Evolutionary conservation across 2,113 vertebrate species (phyloP), one percentile per base, ranked within the genome.

Genomic region (Tiliqua scincoides): DNA sequence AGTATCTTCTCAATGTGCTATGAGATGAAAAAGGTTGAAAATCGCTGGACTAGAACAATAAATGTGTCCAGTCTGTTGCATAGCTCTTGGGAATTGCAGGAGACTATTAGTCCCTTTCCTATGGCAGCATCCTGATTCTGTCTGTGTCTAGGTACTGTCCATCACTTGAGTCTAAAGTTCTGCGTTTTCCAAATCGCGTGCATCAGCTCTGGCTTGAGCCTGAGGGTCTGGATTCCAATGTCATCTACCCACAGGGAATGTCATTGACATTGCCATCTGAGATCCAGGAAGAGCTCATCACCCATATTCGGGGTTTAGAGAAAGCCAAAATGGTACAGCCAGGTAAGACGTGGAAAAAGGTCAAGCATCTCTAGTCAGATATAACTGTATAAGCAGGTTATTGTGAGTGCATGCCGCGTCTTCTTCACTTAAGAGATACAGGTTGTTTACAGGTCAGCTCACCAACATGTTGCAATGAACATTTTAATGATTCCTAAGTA

Each of bases 151-250:
- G 99, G 87, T 99, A 99, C 94, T 99, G 99, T 76, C 99, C 99
- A 1, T 99, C 98, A 80, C 98, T 99, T 23, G 99, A 99, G 88
- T 97, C 99, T 0, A 98, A 98, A 84, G 97, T 99, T 88, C 92
- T 99, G 85, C 98, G 98, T 82, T 99, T 99, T 91, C 98, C 98
- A 21, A 97, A 98, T 59, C 94, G 98, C 35, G 8, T 59, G 0
- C 98, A 99, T 94, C 98, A 98, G 93, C 96, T 99, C 79, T 99
- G 99, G 99, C 94, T 99, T 93, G 99, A 99, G 94, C 98, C 99
- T 0, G 99, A 99, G 92, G 98, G 99, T 17, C 11, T 98, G 94
- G 97, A 96, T 92, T 98, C 98, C 61, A 95, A 98, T 12, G 93
- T 99, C 71, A 92, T 98, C 84, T 99, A 99, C 89, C 98, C 99